These are phyloP conservation scores for Naso thynnoides DNA, from an alignment of 2,797 vertebrate genomes.

Conservation along the genomic window DNA sequence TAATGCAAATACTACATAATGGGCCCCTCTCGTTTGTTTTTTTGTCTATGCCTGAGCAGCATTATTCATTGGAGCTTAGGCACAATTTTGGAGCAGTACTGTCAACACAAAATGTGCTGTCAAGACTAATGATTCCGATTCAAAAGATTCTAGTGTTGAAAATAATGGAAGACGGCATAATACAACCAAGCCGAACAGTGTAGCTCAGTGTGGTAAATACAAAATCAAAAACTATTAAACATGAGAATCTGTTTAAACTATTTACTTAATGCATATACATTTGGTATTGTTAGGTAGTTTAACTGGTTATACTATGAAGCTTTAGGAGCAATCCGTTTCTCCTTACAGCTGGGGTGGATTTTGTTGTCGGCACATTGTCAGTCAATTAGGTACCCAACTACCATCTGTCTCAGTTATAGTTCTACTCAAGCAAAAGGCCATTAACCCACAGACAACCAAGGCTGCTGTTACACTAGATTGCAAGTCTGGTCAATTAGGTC, in stretches of 20 bases:
- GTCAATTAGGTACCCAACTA: slow-evolving; percentile 70
- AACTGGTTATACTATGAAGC: slow-evolving; percentile 34
- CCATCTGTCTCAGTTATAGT: slow-evolving; percentile 79
- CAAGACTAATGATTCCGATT: slow-evolving; percentile 57
- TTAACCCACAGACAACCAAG: slow-evolving; percentile 75
- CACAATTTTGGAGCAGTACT: slow-evolving; percentile 44
- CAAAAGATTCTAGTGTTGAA: slow-evolving; percentile 53
- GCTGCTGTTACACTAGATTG: slow-evolving; percentile 69
- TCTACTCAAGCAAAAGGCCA: slow-evolving; percentile 75
- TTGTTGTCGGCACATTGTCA: slow-evolving; percentile 72
- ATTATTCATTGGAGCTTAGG: slow-evolving; percentile 66
- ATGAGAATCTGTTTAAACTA: slow-evolving; percentile 32
- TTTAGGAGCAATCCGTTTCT: slow-evolving; percentile 36
- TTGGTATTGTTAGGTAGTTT: slow-evolving; percentile 23
- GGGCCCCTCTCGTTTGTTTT: slow-evolving; percentile 56
- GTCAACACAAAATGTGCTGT: slow-evolving; percentile 58
- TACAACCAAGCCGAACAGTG: slow-evolving; percentile 37
- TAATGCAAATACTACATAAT: slow-evolving; percentile 80
- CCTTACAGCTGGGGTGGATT: slow-evolving; percentile 50
- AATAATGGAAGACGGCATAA: slow-evolving; percentile 55
- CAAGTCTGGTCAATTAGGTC: slow-evolving; percentile 79
- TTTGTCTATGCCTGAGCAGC: slow-evolving; percentile 59
- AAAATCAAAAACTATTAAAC: slow-evolving; percentile 36
- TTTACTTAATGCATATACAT: slow-evolving; percentile 22
- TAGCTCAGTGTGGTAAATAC: slow-evolving; percentile 38